Conservation (phyloP, 1,140 invertebrate species). For the Caligus rogercresseyi region DNA sequence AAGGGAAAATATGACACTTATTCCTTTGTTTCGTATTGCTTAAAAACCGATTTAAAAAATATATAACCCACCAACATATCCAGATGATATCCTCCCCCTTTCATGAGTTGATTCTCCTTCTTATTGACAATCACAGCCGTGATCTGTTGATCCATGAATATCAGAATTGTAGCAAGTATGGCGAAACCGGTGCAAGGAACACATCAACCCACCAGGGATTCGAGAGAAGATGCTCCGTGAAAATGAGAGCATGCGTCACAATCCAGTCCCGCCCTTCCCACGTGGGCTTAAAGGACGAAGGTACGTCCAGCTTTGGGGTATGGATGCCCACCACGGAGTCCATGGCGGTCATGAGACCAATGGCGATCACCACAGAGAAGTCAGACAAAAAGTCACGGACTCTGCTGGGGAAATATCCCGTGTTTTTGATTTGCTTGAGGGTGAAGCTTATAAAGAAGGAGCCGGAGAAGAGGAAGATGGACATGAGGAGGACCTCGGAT, state of each 20-base stretch:
- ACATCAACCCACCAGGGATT: slow-evolving; percentile 23
- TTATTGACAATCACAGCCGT: slow-evolving; percentile 33
- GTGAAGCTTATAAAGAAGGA: slow-evolving; percentile 28
- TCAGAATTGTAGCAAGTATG: slow-evolving; percentile 29
- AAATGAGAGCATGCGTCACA: slow-evolving; percentile 22
- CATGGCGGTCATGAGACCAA: slow-evolving; percentile 29
- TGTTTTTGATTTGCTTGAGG: slow-evolving; percentile 25
- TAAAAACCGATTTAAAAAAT: no score
- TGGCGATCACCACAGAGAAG: slow-evolving; percentile 35
- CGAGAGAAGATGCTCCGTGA: slow-evolving; percentile 23
- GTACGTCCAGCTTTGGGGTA: slow-evolving; percentile 32
- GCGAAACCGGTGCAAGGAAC: slow-evolving; percentile 25
- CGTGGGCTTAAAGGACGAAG: slow-evolving; percentile 26
- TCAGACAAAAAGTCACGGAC: slow-evolving; percentile 29
- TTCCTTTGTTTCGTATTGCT: no score
- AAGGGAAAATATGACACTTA: no score
- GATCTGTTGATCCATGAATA: slow-evolving; percentile 34
- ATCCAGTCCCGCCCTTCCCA: slow-evolving; percentile 28
- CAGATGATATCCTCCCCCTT: slow-evolving; percentile 33
- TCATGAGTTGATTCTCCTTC: slow-evolving; percentile 32
- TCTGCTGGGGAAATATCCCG: slow-evolving; percentile 27
- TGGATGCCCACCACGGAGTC: slow-evolving; percentile 28
- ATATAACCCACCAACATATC: slow-evolving; percentile 27
- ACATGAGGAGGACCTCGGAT: slow-evolving; percentile 28
- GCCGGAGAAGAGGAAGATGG: slow-evolving; percentile 28